Base-by-base conservation (phyloP, 2,113 vertebrate species). In the Alces alces region DNA sequence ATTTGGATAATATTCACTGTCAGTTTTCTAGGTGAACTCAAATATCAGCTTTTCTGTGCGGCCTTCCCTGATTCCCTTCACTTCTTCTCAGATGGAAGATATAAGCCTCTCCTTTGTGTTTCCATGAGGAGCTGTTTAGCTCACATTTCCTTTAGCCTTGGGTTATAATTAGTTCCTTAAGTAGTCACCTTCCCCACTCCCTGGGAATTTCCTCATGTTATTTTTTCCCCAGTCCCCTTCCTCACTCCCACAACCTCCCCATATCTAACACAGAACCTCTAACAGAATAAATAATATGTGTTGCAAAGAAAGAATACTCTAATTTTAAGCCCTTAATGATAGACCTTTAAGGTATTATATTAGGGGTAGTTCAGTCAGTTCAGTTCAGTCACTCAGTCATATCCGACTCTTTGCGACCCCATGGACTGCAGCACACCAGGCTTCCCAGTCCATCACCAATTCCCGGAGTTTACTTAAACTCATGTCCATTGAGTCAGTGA, bases 161-260 rank as follows among this genome's bases (percentile, higher is more conserved):
- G 39, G 15, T 64, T 95, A 86, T 50, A 86, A 82, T 66, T 78
- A 87, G 50, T 90, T 97, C 10, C 57, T 58, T 97, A 85, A 89
- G 39, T 43, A 92, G 14, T 89, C n/a, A 92, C 43, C 27, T 58
- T 8, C 6, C 43, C 13, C 15, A 47, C 47, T 86, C 45, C 7
- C 11, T 95, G 33, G 93, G 54, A 95, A 54, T n/a, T 61, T 91
- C 9, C 12, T 85, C 60, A 6, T 88, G 6, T 50, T 78, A 87
- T 27, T 70, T 79, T 89, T 66, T n/a, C 47, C 39, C n/a, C 17
- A 43, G 54, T 15, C 19, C 9, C 23, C 25, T 97, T 93, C 78
- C 66, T 82, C 13, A 82, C 9, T 80, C 23, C 39, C n/a, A 89
- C 47, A 57, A 19, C 66, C 15, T 95, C 15, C 16, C 15, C 64